Conservation (phyloP, 2,797 vertebrate species). For the Pogoniulus pusillus region DNA sequence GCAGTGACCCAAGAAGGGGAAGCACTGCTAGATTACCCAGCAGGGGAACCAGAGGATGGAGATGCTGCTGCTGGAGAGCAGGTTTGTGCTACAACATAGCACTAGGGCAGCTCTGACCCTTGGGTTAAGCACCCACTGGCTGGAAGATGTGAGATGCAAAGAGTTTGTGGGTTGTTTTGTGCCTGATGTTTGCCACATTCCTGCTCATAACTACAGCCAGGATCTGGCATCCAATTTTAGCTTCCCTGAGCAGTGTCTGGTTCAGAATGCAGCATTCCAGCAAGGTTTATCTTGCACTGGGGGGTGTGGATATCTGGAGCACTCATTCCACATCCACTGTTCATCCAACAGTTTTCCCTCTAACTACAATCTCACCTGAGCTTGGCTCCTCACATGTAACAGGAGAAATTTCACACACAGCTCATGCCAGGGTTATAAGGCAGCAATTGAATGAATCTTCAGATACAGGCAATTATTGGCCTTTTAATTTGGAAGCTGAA, state of each 20-base stretch:
- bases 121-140: neutral
- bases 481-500: slow-evolving; percentile 40
- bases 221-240: neutral
- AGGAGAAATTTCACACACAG: neutral
- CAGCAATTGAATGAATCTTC: slow-evolving; percentile 33
- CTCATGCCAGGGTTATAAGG: slow-evolving; percentile 6
- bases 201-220: neutral
- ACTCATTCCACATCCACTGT: neutral
- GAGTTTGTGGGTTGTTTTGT: neutral
- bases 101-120: neutral
- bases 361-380: neutral
- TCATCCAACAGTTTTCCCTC: neutral
- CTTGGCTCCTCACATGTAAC: neutral
- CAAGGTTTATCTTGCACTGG: neutral
- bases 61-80: neutral
- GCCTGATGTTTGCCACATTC: neutral
- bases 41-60: neutral
- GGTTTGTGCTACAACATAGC: neutral
- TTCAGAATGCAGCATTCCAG: neutral
- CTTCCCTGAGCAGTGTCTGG: neutral
- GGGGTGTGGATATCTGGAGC: neutral
- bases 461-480: slow-evolving; percentile 2
- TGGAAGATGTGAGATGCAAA: neutral
- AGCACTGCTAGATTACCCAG: neutral
- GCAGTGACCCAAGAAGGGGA: neutral